phyloP scores from a whole-genome alignment of 1,140 invertebrate genomes.

The Tetraneura akinire region DNA sequence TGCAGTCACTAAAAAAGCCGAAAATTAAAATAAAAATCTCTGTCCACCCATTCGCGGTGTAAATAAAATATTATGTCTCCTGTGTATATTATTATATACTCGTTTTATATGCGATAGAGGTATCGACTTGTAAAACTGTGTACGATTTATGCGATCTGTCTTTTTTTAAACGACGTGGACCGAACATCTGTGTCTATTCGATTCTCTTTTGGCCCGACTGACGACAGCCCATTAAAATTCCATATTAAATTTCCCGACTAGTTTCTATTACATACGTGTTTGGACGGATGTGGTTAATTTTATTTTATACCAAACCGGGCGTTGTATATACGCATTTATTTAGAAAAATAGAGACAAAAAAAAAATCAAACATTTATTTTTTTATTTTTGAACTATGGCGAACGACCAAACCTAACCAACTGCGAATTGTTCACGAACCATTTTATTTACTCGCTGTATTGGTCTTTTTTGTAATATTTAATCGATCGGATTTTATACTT shows the following conservation, averaged over 20 bases:
- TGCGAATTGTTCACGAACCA: no score
- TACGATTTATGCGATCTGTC: conserved; percentile 3
- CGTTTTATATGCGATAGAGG: neutral
- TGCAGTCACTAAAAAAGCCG: neutral
- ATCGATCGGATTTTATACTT: no score
- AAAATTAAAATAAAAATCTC: neutral
- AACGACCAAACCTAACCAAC: no score
- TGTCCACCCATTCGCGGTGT: conserved; percentile 4
- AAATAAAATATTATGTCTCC: neutral
- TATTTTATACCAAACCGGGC: neutral
- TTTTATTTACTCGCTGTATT: no score
- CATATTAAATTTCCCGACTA: no score
- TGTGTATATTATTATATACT: no score
- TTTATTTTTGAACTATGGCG: neutral
- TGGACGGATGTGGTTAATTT: conserved; percentile 22
- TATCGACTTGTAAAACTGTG: conserved; percentile 17
- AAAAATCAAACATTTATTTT: neutral
- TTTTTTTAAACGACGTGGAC: neutral
- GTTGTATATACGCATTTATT: neutral
- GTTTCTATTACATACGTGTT: no score
- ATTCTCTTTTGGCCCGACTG: conserved; percentile 10
- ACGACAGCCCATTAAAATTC: neutral
- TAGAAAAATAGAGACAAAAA: neutral
- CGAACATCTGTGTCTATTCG: conserved; percentile 32
- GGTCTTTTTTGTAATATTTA: no score